Conservation (phyloP, 1,140 invertebrate species). For the Musca vetustissima region DNA sequence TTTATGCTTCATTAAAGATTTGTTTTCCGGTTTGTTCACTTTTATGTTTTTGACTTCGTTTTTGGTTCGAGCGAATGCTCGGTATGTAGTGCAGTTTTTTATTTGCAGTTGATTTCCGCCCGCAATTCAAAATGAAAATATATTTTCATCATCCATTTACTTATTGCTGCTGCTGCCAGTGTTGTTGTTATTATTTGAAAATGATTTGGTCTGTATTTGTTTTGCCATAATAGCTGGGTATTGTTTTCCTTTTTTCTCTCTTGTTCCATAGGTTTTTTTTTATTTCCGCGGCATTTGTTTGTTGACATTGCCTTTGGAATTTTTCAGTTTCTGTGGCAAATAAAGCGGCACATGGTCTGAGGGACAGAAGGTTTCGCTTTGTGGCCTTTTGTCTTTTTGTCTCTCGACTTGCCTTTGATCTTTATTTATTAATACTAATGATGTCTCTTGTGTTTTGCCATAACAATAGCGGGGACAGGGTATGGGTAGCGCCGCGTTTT, state of each 20-base stretch:
- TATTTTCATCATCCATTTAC: no score
- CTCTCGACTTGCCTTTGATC: constrained; percentile 10
- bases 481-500: no score
- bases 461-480: background rate
- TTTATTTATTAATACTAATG: constrained; percentile 24
- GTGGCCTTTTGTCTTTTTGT: constrained; percentile 19
- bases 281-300: background rate
- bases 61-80: no score
- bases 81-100: no score
- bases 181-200: background rate
- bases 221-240: background rate
- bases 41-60: no score
- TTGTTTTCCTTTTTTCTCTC: constrained; percentile 10
- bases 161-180: background rate
- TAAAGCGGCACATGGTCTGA: no score
- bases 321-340: no score
- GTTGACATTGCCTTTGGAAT: no score
- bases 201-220: background rate
- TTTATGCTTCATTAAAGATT: constrained; percentile 27
- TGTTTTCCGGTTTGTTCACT: constrained; percentile 26
- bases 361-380: background rate
- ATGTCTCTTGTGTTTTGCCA: constrained; percentile 9
- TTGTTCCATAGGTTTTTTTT: no score
- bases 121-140: no score
- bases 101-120: no score